Evolutionary conservation across 1,140 invertebrate species (phyloP), one percentile per base, ranked within the genome.

Genomic region (Heterodera schachtii): DNA sequence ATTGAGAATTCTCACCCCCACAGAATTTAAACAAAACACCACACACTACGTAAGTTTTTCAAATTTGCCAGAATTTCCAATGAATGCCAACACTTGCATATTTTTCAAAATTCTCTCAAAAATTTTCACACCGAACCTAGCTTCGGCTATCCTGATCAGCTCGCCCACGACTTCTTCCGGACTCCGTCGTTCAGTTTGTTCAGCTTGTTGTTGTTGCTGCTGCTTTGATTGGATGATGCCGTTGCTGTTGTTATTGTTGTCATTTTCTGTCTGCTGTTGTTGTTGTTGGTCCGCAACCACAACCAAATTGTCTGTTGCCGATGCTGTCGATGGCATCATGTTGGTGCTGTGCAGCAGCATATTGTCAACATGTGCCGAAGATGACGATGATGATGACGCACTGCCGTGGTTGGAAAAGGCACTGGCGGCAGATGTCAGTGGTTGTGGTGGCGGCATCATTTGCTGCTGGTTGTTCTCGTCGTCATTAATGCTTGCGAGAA

Each of bases 61-160:
- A 75, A 3, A 49, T 47, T 75, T 52, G 16, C 11, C 43, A 0
- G 47, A 8, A 75, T 16, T 44, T 47, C 31, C 44, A 13, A 75
- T 16, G 9, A 52, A n/a, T 2, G 11, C 47, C 2, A 47, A 60
- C 0, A 19, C 5, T 52, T 19, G 44, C 49, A 2, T 11, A 6
- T 52, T 52, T 52, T 52, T 11, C 0, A 75, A 47, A 75, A 75
- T 41, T 44, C 7, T 21, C 57, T 52, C 49, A 52, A 75, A 47
- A 75, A 75, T 41, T 44, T 67, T 21, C 57, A 49, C 8, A 7
- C 13, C 21, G 19, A 11, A 78, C 77, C 77, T 64, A 16, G 77
- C 52, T 69, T 78, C 77, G 31, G 77, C 77, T 49, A 78, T 70
- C 13, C 77, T 52, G 41, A 78, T 46, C 47, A 78, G 49, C 21